phyloP scores from a whole-genome alignment of 2,797 vertebrate species.

The Heteromormyrus szaboi region DNA sequence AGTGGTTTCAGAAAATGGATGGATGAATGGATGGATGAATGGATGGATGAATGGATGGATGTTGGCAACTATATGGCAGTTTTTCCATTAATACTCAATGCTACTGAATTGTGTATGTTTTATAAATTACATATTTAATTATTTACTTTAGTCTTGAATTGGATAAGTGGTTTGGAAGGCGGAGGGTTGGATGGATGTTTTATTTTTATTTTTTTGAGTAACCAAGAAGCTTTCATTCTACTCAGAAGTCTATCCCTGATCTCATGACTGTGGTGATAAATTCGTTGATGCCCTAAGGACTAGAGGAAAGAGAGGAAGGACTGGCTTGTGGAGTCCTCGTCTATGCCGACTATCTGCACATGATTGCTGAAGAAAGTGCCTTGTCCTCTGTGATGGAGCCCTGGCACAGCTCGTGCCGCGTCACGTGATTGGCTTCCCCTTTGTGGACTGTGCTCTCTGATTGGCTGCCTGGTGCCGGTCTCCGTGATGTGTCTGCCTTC shows the following conservation, averaged over 20 bases:
- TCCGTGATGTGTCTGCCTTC: background rate
- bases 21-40: background rate
- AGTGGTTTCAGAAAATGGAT: background rate
- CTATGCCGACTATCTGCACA: background rate
- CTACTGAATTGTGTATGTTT: background rate
- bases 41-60: background rate
- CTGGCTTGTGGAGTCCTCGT: background rate
- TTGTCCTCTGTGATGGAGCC: constrained; percentile 18
- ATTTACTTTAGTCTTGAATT: background rate
- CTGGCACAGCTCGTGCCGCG: background rate
- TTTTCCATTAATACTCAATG: background rate
- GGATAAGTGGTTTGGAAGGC: background rate
- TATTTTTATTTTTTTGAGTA: background rate
- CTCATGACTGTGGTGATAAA: background rate
- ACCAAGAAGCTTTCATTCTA: background rate
- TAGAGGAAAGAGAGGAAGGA: background rate
- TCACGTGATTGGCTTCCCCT: constrained; percentile 2
- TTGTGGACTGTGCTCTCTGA: background rate
- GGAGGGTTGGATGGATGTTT: background rate
- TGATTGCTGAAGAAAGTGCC: constrained; percentile 20
- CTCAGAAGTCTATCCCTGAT: background rate
- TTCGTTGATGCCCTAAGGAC: background rate
- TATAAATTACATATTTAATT: constrained; percentile 3
- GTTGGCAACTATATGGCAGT: background rate
- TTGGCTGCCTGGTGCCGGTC: background rate